phyloP scores from a whole-genome alignment of 2,888 invertebrate species.

The Pseudococcus jackbeardsleyi region DNA sequence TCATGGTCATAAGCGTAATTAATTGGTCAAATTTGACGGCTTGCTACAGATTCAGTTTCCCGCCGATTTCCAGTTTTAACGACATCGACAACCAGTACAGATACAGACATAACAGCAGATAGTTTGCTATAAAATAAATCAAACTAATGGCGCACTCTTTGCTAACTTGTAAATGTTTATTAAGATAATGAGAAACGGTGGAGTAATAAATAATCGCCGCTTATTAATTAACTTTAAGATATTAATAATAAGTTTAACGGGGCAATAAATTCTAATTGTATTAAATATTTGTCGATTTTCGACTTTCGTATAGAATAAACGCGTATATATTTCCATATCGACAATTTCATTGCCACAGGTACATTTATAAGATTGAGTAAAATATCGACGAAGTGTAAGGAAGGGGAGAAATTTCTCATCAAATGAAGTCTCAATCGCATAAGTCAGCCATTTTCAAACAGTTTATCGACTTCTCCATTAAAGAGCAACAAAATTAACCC shows the following conservation, averaged over 20 bases:
- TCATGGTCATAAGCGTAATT: slow-evolving; percentile 41
- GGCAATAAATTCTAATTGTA: background rate
- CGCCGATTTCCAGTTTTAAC: slow-evolving; percentile 54
- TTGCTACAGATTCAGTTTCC: slow-evolving; percentile 33
- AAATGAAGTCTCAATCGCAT: too few species aligned
- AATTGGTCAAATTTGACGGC: slow-evolving; percentile 35
- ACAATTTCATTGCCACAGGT: too few species aligned
- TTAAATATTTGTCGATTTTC: background rate
- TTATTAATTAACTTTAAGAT: slow-evolving; percentile 45
- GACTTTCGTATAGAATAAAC: background rate
- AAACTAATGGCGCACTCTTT: slow-evolving; percentile 38
- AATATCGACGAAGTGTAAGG: too few species aligned
- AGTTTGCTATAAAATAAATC: slow-evolving; percentile 53
- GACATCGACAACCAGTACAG: slow-evolving; percentile 22
- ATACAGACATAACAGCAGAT: background rate
- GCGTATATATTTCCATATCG: too few species aligned
- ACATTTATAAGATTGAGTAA: too few species aligned
- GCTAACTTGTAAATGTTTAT: slow-evolving; percentile 55
- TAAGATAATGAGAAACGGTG: slow-evolving; percentile 45
- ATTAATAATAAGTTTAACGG: background rate
- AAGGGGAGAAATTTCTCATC: too few species aligned
- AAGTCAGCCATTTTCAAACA: too few species aligned
- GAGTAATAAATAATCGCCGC: slow-evolving; percentile 19
- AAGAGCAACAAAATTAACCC: too few species aligned
- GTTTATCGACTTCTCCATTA: too few species aligned